Evolutionary conservation across 2,797 vertebrate genomes (phyloP).

Genomic region (Channallabes apus): DNA sequence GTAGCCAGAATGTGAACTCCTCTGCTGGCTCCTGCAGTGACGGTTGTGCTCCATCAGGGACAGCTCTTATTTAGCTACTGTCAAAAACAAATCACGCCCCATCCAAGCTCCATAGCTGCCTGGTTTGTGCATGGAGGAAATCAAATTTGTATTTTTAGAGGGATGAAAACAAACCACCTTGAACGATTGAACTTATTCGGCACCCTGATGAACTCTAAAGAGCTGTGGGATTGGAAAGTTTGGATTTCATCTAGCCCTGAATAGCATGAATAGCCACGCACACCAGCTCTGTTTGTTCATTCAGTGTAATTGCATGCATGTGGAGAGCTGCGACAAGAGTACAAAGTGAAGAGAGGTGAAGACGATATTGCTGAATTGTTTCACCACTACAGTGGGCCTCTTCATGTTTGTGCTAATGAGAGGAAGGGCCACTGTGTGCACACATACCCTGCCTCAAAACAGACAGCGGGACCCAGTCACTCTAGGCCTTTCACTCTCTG

Average conservation of each 20-base stretch:
- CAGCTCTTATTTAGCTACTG: slow-evolving; percentile 49
- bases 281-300: slow-evolving; percentile 45
- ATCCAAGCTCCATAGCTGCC: slow-evolving; percentile 23
- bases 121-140: slow-evolving; percentile 54
- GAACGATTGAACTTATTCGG: slow-evolving; percentile 49
- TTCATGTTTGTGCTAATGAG: slow-evolving; percentile 48
- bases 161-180: slow-evolving; percentile 57
- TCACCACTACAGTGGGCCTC: slow-evolving; percentile 39
- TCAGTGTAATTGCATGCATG: slow-evolving; percentile 49
- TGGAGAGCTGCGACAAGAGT: slow-evolving; percentile 35
- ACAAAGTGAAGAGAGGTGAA: slow-evolving; percentile 32
- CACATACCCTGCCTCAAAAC: slow-evolving; percentile 34
- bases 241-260: slow-evolving; percentile 39
- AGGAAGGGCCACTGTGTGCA: slow-evolving; percentile 42
- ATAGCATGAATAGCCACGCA: slow-evolving; percentile 33
- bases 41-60: slow-evolving; percentile 42
- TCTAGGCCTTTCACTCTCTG: background rate
- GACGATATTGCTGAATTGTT: slow-evolving; percentile 54
- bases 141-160: slow-evolving; percentile 54
- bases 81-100: slow-evolving; percentile 50
- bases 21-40: slow-evolving; percentile 49
- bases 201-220: slow-evolving; percentile 41
- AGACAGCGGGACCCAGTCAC: slow-evolving; percentile 28
- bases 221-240: slow-evolving; percentile 39
- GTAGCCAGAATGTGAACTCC: slow-evolving; percentile 59